A percentile compares a stretch with the other conserved stretches of the same genome.
phyloP scores from a whole-genome alignment of 2,888 invertebrate genomes.

The Elysia crispata region DNA sequence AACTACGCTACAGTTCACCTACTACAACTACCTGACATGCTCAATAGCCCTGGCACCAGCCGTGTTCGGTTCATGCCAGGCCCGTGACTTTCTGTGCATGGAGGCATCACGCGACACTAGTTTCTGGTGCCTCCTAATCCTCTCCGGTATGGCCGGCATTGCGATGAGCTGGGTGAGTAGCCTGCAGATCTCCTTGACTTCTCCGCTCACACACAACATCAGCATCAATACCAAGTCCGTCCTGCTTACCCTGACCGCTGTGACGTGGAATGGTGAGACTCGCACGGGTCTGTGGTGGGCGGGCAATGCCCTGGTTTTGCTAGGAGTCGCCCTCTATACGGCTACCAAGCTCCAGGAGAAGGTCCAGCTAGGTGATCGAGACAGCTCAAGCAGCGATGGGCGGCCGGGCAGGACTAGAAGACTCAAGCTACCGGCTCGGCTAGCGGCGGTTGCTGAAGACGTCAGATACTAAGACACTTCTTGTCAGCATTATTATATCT shows the following conservation, averaged over 20 bases:
- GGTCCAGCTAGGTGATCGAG: no score
- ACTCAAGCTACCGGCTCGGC: no score
- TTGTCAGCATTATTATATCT: no score
- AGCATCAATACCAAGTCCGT: constrained; percentile 76
- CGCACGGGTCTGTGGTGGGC: constrained; percentile 75
- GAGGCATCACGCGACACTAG: constrained; percentile 48
- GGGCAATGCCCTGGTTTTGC: constrained; percentile 72
- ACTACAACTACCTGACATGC: constrained; percentile 72
- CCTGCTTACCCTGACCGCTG: constrained; percentile 74
- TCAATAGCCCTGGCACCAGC: constrained; percentile 71
- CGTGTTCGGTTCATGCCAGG: constrained; percentile 69
- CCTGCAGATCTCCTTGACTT: constrained; percentile 75
- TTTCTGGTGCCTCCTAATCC: constrained; percentile 69
- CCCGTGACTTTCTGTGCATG: constrained; percentile 55
- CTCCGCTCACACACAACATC: constrained; percentile 75
- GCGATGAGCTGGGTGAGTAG: constrained; percentile 74
- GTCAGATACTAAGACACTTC: no score
- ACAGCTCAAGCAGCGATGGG: no score
- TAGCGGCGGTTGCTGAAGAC: no score
- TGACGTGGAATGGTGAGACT: constrained; percentile 67
- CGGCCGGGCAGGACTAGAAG: no score
- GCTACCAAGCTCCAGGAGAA: constrained; percentile 51
- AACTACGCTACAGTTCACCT: constrained; percentile 70
- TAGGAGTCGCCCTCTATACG: constrained; percentile 72
- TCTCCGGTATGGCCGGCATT: constrained; percentile 70